These are phyloP conservation scores for Brachionus calyciflorus DNA, from an alignment of 1,140 invertebrate species.

Conservation along the genomic window DNA sequence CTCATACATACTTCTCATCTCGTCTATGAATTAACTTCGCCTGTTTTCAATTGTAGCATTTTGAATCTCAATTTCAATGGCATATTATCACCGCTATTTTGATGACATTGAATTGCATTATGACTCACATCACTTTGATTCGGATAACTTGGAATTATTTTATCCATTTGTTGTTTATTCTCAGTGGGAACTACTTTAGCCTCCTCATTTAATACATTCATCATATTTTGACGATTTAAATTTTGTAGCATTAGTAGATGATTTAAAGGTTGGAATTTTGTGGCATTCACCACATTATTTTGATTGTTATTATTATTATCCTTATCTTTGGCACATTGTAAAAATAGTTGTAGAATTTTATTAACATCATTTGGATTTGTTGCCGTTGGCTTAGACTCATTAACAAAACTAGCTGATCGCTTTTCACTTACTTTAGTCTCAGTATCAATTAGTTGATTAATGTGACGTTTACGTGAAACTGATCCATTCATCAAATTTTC, in stretches of 20 bases:
- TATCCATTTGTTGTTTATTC: too few relatives aligned
- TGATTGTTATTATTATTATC: neutral
- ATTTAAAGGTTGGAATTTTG: neutral
- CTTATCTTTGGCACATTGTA: conserved; percentile 19
- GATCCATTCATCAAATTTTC: neutral
- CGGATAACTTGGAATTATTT: neutral
- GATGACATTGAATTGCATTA: neutral
- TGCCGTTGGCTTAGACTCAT: too few relatives aligned
- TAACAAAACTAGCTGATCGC: neutral
- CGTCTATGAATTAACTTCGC: conserved; percentile 35
- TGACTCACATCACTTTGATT: conserved; percentile 14
- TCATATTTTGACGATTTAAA: neutral
- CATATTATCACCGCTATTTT: conserved; percentile 46
- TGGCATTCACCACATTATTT: neutral
- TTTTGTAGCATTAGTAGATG: conserved; percentile 12
- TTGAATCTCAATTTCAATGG: conserved; percentile 41
- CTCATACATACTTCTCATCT: neutral
- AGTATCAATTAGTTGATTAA: conserved; percentile 10
- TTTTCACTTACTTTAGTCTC: neutral
- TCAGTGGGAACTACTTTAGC: neutral
- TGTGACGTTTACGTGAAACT: conserved; percentile 14
- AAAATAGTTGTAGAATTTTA: conserved; percentile 22
- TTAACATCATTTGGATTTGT: neutral
- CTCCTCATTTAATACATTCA: neutral
- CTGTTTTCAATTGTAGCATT: conserved; percentile 44